A percentile compares a stretch with the other conserved stretches of the same genome.
Conservation (phyloP, 2,888 invertebrate species). For the Steinernema hermaphroditum region DNA sequence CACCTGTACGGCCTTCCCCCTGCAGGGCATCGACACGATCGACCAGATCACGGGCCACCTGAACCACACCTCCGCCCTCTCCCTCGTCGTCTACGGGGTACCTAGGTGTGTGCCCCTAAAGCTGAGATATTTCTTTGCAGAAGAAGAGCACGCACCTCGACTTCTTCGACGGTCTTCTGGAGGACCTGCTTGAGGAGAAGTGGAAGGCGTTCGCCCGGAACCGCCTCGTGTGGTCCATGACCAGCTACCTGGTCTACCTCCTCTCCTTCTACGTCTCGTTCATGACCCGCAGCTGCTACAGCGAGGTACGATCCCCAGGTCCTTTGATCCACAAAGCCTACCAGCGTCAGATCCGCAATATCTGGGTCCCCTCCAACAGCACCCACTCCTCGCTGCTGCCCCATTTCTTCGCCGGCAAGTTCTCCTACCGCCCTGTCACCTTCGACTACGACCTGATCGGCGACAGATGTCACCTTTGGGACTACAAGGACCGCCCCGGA, state of each 20-base stretch:
- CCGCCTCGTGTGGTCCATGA: conserved; percentile 72
- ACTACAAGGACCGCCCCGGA: conserved; percentile 41
- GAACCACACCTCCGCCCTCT: conserved; percentile 88
- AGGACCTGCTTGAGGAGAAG: conserved; percentile 91
- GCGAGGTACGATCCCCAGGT: neutral
- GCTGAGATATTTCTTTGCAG: conserved; percentile 71
- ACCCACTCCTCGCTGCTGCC: neutral
- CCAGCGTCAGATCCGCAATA: neutral
- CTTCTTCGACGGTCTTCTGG: conserved; percentile 87
- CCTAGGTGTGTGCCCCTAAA: conserved; percentile 1
- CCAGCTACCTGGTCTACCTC: conserved; percentile 86
- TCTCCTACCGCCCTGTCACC: neutral
- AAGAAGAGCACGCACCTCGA: conserved; percentile 91
- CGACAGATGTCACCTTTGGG: conserved; percentile 50
- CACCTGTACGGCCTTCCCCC: conserved; percentile 78
- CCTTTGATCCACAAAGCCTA: neutral
- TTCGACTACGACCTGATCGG: conserved; percentile 34
- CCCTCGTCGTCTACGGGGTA: conserved; percentile 92
- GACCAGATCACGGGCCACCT: conserved; percentile 85
- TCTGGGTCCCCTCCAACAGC: neutral
- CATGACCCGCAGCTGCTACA: conserved; percentile 73
- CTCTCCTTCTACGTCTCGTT: conserved; percentile 84
- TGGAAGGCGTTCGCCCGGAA: conserved; percentile 92
- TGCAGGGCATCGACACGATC: conserved; percentile 90
- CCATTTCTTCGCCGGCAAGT: neutral